Conservation (phyloP, 2,113 vertebrate genomes). For the Laticauda laticaudata region DNA sequence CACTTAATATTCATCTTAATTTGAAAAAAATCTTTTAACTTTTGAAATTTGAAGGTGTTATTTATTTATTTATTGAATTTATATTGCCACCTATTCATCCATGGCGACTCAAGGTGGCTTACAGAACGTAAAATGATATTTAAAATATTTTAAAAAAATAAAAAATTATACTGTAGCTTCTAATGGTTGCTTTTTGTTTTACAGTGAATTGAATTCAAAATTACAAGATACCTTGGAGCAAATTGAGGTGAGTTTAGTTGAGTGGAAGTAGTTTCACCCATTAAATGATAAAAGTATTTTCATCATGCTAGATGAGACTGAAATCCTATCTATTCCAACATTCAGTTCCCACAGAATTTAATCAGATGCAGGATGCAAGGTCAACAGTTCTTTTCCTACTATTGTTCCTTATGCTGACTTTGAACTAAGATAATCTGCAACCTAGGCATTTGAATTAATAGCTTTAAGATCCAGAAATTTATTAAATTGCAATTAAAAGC, state of each 20-base stretch:
- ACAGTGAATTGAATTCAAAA: slow-evolving; percentile 96
- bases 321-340: neutral
- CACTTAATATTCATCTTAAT: neutral
- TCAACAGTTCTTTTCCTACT: neutral
- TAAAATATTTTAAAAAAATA: too few relatives aligned
- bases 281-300: neutral
- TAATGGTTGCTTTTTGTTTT: slow-evolving; percentile 41
- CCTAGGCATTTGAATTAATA: neutral
- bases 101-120: too few relatives aligned
- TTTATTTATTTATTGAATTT: too few relatives aligned
- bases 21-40: neutral
- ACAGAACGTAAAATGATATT: neutral
- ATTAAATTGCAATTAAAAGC: neutral
- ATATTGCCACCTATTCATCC: too few relatives aligned
- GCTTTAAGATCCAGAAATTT: neutral
- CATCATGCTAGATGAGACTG: neutral
- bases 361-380: neutral
- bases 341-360: neutral
- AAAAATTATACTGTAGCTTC: neutral
- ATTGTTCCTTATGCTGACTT: neutral
- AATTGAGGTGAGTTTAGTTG: slow-evolving; percentile 82
- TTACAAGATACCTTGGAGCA: slow-evolving; percentile 98
- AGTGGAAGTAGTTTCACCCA: neutral
- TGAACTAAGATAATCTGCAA: neutral
- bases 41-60: neutral